Evolutionary conservation across 1,140 invertebrate species (phyloP).

Genomic region (Macrotrachela quadricornifera): DNA sequence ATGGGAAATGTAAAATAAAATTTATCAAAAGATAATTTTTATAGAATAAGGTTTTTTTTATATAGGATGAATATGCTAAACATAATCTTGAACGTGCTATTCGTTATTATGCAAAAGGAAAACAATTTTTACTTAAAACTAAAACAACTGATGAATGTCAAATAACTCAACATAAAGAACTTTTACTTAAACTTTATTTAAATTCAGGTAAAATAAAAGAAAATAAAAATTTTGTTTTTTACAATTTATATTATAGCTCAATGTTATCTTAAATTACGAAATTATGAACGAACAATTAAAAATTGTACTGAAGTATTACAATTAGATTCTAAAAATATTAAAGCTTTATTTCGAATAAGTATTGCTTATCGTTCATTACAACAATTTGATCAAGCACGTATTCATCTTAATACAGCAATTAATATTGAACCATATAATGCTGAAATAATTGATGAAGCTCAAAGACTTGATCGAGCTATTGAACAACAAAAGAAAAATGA

Average conservation of each 20-base stretch:
- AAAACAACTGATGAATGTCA: background rate
- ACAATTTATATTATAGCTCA: slow-evolving; percentile 6
- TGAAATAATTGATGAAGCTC: slow-evolving; percentile 2
- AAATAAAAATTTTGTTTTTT: too few species aligned
- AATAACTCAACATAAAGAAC: background rate
- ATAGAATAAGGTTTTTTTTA: background rate
- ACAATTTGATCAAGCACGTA: slow-evolving; percentile 3
- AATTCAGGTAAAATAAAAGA: background rate
- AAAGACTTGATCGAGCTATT: background rate
- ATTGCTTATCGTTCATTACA: background rate
- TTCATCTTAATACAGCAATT: background rate
- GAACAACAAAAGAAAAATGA: too few species aligned
- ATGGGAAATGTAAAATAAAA: background rate
- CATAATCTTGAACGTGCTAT: background rate
- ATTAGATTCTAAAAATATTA: background rate
- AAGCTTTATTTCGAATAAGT: background rate
- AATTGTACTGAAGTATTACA: slow-evolving; percentile 3
- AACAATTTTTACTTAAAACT: slow-evolving; percentile 4
- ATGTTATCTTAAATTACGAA: slow-evolving; percentile 1
- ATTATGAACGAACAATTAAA: slow-evolving; percentile 1
- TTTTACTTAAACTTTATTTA: slow-evolving; percentile 1
- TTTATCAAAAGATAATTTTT: background rate
- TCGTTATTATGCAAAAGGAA: slow-evolving; percentile 3
- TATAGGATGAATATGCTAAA: too few species aligned
- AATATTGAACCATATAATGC: background rate